Percentiles rank a stretch among this genome's conserved stretches.
These are phyloP conservation scores for Zygothrica quintamaculata DNA, from an alignment of 2,888 invertebrate species.

Conservation along the genomic window DNA sequence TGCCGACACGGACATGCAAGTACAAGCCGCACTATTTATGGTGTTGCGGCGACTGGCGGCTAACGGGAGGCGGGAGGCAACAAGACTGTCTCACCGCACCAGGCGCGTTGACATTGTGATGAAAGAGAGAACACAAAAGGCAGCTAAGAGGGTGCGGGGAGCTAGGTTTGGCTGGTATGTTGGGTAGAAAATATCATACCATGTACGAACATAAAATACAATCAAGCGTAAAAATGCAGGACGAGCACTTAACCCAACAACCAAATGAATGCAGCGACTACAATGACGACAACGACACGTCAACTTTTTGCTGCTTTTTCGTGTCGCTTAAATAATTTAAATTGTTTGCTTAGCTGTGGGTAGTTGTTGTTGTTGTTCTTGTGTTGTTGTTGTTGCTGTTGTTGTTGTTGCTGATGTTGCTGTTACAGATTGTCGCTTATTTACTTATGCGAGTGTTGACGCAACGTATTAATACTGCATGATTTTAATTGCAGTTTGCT, in stretches of 20 bases:
- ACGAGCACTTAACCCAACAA: slow-evolving; percentile 71
- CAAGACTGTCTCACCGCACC: slow-evolving; percentile 8
- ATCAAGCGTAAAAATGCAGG: slow-evolving; percentile 77
- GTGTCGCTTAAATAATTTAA: slow-evolving; percentile 75
- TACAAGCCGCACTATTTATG: slow-evolving; percentile 77
- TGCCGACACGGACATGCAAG: slow-evolving; percentile 73
- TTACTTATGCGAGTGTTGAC: slow-evolving; percentile 76
- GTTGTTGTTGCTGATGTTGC: slow-evolving; percentile 4
- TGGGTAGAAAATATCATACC: slow-evolving; percentile 16
- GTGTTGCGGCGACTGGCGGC: slow-evolving; percentile 65
- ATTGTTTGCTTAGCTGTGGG: slow-evolving; percentile 75
- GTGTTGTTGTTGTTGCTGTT: slow-evolving; percentile 18
- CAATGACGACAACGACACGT: slow-evolving; percentile 54
- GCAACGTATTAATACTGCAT: slow-evolving; percentile 78
- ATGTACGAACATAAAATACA: slow-evolving; percentile 74
- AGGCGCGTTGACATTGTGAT: slow-evolving; percentile 3
- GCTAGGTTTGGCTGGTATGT: neutral
- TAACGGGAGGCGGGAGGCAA: too few species aligned
- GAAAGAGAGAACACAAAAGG: neutral
- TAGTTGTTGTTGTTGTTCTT: slow-evolving; percentile 22
- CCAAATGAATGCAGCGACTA: slow-evolving; percentile 25
- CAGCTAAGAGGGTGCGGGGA: too few species aligned
- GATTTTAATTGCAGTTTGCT: slow-evolving; percentile 81
- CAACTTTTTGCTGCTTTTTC: slow-evolving; percentile 53
- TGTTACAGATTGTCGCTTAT: slow-evolving; percentile 63